These are phyloP conservation scores for Sesia apiformis DNA, from an alignment of 2,888 invertebrate genomes.

Conservation along the genomic window DNA sequence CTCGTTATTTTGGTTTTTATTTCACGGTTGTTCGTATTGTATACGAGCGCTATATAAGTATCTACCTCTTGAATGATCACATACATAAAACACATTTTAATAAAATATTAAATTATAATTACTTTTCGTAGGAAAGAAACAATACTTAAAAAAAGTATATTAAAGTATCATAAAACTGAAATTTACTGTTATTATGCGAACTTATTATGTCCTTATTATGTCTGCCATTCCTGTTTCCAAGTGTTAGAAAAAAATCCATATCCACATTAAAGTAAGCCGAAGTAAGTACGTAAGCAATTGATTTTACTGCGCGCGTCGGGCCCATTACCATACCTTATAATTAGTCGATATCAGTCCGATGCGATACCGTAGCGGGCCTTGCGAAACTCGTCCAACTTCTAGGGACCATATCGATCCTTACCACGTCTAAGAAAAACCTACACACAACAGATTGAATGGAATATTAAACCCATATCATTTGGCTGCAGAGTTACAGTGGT, in stretches of 20 bases:
- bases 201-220: no score
- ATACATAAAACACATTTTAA: no score
- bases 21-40: no score
- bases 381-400: conserved; percentile 61
- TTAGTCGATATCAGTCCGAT: conserved; percentile 70
- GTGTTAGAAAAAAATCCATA: conserved; percentile 18
- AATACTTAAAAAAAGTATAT: no score
- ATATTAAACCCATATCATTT: conserved; percentile 9
- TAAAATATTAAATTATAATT: no score
- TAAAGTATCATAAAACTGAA: no score
- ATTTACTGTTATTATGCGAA: no score
- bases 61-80: no score
- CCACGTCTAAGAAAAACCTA: conserved; percentile 14
- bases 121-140: no score
- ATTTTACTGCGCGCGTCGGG: conserved; percentile 28
- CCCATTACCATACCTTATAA: conserved; percentile 59
- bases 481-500: conserved; percentile 10
- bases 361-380: conserved; percentile 62
- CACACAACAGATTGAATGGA: conserved; percentile 3
- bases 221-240: not conserved
- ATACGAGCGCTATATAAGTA: no score
- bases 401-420: conserved; percentile 47
- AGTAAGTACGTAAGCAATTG: conserved; percentile 20
- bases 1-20: no score
- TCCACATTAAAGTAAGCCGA: no score